These are phyloP conservation scores for Leucania comma DNA, from an alignment of 2,888 invertebrate species.

Conservation along the genomic window DNA sequence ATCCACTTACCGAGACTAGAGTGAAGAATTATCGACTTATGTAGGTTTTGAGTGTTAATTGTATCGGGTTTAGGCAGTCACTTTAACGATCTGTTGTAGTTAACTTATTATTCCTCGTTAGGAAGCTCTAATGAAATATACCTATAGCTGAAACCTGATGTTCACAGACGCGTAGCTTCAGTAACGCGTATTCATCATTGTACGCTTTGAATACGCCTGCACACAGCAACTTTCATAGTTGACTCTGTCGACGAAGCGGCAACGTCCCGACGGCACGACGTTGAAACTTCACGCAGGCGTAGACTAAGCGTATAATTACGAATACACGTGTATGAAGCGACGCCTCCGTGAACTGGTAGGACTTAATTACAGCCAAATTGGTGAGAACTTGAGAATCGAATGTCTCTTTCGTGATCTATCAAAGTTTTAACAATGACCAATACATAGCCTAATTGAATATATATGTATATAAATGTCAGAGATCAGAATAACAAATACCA, in stretches of 20 bases:
- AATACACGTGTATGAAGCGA: no score
- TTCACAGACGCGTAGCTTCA: no score
- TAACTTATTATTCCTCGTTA: constrained; percentile 22
- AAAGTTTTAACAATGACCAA: background rate
- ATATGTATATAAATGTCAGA: constrained; percentile 25
- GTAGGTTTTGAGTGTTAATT: constrained; percentile 19
- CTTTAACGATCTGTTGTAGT: constrained; percentile 2
- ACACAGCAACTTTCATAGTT: no score
- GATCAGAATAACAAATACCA: constrained; percentile 24
- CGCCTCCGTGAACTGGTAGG: no score
- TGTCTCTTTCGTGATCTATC: background rate
- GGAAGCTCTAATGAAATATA: background rate
- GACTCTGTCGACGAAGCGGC: no score
- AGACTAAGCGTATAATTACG: no score
- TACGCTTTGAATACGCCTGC: no score
- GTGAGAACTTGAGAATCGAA: no score
- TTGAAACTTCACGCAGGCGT: no score
- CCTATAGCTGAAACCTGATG: background rate
- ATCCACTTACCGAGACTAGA: background rate
- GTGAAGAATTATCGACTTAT: constrained; percentile 7
- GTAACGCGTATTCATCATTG: no score
- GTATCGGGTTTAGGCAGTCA: constrained; percentile 3
- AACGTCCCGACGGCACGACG: no score
- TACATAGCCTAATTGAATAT: background rate
- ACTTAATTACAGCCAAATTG: constrained; percentile 9